Evolutionary conservation across 2,113 vertebrate genomes (phyloP), one percentile per base, ranked within the genome.

Genomic region (Myotis lucifugus): DNA sequence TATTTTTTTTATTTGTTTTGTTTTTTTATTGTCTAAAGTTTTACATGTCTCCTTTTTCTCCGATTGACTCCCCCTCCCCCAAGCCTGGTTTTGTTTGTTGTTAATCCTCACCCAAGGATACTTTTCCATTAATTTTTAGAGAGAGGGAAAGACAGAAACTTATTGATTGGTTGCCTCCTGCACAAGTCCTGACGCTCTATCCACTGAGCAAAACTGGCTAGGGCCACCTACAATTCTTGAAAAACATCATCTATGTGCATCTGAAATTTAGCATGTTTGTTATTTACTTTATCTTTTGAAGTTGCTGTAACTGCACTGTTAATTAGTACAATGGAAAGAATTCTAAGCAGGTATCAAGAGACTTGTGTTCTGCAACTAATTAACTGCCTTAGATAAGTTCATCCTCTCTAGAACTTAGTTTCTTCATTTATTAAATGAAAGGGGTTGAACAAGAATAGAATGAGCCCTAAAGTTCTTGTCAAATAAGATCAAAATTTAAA

Each of bases 251-350:
- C 27, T 84, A 46, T 42, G 8, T 90, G 9, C 52, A 66, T 82
- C 21, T 93, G 52, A 50, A 94, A 91, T n/a, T 76, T 89, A 78
- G 8, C 9, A 74, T 82, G 37, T 64, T 84, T 37, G 29, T 81
- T 86, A 66, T 88, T 94, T 81, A 29, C 29, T 74, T 91, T 83
- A 69, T 29, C 92, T 95, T 94, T 88, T 85, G 15, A 85, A 87
- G 79, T 93, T 78, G 46, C 2, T 95, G 29, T 94, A 93, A 89
- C 42, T 92, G 34, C 42, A 84, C 78, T 86, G 25, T 93, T 97
- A 94, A 96, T 96, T 93, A 90, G 46, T 73, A 61, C 90, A 94
- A 17, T 95, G 95, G 90, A 96, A 96, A 96, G 66, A 93, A 90
- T 96, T 95, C 52, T 94, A 78, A 95, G 66, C 59, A 77, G 10